Conservation (phyloP, 1,140 invertebrate species). For the Subanguina moxae region DNA sequence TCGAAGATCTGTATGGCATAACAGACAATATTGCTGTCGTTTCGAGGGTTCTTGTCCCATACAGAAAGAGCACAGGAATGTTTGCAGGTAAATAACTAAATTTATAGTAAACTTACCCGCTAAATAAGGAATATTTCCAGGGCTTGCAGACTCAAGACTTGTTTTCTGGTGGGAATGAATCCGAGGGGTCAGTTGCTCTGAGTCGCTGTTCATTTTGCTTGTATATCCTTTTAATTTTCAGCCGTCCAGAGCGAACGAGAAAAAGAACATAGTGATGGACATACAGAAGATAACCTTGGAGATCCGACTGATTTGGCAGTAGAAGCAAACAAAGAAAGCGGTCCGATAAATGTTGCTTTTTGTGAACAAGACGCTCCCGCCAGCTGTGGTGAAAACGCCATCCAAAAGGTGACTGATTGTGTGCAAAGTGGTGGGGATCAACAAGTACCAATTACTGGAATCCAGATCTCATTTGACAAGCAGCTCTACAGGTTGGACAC, state of each 20-base stretch:
- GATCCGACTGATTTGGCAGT: neutral
- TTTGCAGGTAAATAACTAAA: neutral
- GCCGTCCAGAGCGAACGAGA: conserved; percentile 1
- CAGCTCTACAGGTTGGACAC: too few species aligned
- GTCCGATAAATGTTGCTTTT: too few species aligned
- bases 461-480: too few species aligned
- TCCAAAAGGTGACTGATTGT: too few species aligned
- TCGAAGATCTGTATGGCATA: neutral
- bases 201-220: neutral
- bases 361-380: too few species aligned
- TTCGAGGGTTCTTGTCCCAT: conserved; percentile 1
- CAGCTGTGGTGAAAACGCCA: too few species aligned
- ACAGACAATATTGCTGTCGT: conserved; percentile 2
- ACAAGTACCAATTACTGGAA: too few species aligned
- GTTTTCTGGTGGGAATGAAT: conserved; percentile 1
- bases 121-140: neutral
- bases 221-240: neutral
- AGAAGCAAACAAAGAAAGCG: neutral
- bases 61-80: conserved; percentile 1
- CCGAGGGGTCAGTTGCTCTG: neutral
- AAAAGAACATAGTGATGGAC: neutral
- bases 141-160: conserved; percentile 1
- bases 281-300: neutral
- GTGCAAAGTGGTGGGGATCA: too few species aligned
- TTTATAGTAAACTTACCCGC: too few species aligned